Base-by-base conservation (phyloP, 37 sponge, comb jelly and placozoan species). In the Oscarella lobularis region DNA sequence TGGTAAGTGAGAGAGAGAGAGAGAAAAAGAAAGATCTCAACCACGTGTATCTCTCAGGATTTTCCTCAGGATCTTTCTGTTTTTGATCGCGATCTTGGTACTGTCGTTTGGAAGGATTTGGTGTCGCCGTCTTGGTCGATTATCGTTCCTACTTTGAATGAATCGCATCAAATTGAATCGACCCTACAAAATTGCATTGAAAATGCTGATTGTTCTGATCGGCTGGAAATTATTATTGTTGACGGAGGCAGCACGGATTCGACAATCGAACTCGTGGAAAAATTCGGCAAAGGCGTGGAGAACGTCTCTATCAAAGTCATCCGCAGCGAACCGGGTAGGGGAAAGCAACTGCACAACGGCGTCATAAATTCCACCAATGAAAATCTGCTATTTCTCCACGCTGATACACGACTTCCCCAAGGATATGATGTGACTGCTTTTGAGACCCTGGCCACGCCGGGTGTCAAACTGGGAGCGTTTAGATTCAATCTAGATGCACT, bases 181-280 rank as follows among this genome's bases (percentile, higher is more conserved):
- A 27, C 14, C 60, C 9, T 48, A 48, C 60, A 20, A 20, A 9
- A 48, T 20, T 27, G 14, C 14, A 20, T 48, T 27, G 60, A 48
- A 20, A 48, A 48, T 27, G 60, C 60, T 20, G 60, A 27, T 48
- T 48, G 20, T 48, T 20, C 60, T 9, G 60, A 48, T 9, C 60
- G 20, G 60, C 60, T 48, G 14, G 60, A 48, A 20, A 48, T 48
- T 48, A 20, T 48, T 48, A 20, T 48, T 20, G 20, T 9, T 20
- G 60, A 48, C 60, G 60, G 60, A 48, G 60, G 60, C 60, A 48
- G 60, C 60, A 48, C 60, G 9, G 60, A 48, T 20, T 48, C 60
- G 60, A 48, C 60, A 20, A 27, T 9, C 20, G 9, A 9, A 9
- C 9, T 27, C 14, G 60, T 48, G 60, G 60, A 48, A 20, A 20